Percentiles rank a stretch among this genome's conserved stretches.
These are phyloP conservation scores for Petrocephalus zakoni DNA, from an alignment of 2,113 vertebrate species.

Conservation along the genomic window DNA sequence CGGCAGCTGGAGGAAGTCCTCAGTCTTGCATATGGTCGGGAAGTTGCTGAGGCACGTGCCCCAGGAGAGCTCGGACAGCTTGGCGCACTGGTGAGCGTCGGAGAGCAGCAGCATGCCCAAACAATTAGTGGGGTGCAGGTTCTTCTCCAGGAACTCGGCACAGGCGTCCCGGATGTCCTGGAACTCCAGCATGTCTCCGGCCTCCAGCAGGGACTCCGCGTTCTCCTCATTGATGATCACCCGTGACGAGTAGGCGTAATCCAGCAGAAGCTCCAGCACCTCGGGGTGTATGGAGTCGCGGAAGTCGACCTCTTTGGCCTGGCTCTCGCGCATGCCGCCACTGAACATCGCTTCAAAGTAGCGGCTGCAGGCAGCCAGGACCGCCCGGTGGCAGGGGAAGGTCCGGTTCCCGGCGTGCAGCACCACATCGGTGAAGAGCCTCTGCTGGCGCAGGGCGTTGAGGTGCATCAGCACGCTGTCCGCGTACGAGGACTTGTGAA, in stretches of 20 bases:
- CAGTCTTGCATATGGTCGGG: slow-evolving; percentile 68
- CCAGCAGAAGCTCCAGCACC: slow-evolving; percentile 72
- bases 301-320: slow-evolving; percentile 70
- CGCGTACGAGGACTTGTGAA: slow-evolving; percentile 72
- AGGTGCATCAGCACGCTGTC: slow-evolving; percentile 71
- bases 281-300: slow-evolving; percentile 72
- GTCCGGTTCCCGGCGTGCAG: slow-evolving; percentile 68
- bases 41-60: slow-evolving; percentile 75
- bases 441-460: slow-evolving; percentile 65
- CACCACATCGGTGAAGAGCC: slow-evolving; percentile 71
- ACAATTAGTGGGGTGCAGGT: slow-evolving; percentile 72
- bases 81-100: slow-evolving; percentile 70
- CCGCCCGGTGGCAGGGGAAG: slow-evolving; percentile 72
- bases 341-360: slow-evolving; percentile 82
- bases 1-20: slow-evolving; percentile 73
- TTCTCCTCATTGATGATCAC: slow-evolving; percentile 77
- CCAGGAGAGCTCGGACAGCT: slow-evolving; percentile 73
- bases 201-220: slow-evolving; percentile 72
- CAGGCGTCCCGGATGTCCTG: slow-evolving; percentile 77
- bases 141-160: slow-evolving; percentile 72
- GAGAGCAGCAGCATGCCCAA: slow-evolving; percentile 73
- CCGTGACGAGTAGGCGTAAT: slow-evolving; percentile 73
- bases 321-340: slow-evolving; percentile 70
- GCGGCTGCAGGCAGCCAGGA: slow-evolving; percentile 73
- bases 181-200: slow-evolving; percentile 78